Conservation (phyloP, 2,113 vertebrate genomes). For the Stercorarius parasiticus region DNA sequence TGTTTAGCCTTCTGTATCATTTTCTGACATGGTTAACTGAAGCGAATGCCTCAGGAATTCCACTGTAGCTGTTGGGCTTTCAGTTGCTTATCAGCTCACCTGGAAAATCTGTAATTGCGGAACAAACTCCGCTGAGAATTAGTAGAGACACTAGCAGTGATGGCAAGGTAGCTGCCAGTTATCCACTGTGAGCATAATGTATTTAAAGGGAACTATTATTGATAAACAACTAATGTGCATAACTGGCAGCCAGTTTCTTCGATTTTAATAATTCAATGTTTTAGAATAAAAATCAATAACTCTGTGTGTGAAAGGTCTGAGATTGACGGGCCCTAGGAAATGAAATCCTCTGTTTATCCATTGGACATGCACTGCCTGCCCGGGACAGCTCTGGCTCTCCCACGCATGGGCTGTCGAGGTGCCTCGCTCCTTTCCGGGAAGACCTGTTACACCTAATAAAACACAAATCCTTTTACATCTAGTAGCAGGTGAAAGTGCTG, state of each 20-base stretch:
- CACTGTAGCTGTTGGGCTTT: not conserved
- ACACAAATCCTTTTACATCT: not conserved
- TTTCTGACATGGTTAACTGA: not conserved
- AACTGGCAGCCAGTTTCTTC: not conserved
- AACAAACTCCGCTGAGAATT: not conserved
- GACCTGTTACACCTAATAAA: not conserved
- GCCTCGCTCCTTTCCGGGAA: not conserved
- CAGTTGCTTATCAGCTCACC: not conserved
- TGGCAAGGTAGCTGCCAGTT: not conserved
- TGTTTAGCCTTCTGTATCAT: not conserved
- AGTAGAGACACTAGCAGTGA: fast-evolving
- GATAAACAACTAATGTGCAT: not conserved
- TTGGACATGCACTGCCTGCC: fast-evolving
- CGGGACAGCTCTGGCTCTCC: not conserved
- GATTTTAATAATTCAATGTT: not conserved
- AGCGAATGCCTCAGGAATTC: not conserved
- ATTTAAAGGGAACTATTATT: not conserved
- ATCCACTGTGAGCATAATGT: not conserved
- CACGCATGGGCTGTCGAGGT: not conserved
- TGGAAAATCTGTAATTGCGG: not conserved
- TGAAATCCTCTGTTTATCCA: not conserved
- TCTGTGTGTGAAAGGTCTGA: not conserved
- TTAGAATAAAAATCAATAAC: not conserved
- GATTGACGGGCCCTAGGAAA: not conserved
- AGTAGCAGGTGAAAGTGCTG: not conserved